A percentile compares a stretch with the other conserved stretches of the same genome.
Conservation (phyloP, 2,797 vertebrate species). For the Garrulus glandarius region DNA sequence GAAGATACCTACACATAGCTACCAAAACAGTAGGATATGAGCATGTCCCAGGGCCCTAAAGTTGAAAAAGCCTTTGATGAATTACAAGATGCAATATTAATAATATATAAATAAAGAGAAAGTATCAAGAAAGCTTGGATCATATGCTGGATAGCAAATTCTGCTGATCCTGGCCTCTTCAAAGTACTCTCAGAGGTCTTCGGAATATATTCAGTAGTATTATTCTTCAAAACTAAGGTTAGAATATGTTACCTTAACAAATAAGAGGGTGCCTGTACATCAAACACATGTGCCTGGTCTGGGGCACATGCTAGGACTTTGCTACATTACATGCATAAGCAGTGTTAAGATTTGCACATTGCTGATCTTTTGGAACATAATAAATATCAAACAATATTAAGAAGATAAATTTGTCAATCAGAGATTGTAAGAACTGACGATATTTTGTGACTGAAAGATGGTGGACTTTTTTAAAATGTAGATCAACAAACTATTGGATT, state of each 20-base stretch:
- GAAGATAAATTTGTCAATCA: neutral
- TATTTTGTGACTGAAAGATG: neutral
- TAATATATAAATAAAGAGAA: conserved; percentile 39
- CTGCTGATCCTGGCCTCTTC: conserved; percentile 10
- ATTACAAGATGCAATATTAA: conserved; percentile 30
- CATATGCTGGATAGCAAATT: neutral
- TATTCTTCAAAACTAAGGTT: neutral
- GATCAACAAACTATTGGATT: neutral
- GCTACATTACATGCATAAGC: neutral
- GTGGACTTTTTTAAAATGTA: neutral
- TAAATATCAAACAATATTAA: neutral
- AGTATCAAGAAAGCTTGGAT: neutral
- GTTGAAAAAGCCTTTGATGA: conserved; percentile 44
- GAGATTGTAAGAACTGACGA: neutral
- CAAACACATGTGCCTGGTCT: neutral
- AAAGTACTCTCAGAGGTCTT: conserved; percentile 13
- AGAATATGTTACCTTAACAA: neutral
- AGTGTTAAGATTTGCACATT: neutral
- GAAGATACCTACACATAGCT: neutral
- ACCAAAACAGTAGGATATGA: neutral
- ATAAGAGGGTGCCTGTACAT: neutral
- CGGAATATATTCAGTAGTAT: neutral
- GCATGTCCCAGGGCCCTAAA: neutral
- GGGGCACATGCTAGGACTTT: neutral
- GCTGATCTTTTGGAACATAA: neutral